Evolutionary conservation across 2,797 vertebrate genomes (phyloP), one percentile per base, ranked within the genome.

Genomic region (Pelobates cultripes): DNA sequence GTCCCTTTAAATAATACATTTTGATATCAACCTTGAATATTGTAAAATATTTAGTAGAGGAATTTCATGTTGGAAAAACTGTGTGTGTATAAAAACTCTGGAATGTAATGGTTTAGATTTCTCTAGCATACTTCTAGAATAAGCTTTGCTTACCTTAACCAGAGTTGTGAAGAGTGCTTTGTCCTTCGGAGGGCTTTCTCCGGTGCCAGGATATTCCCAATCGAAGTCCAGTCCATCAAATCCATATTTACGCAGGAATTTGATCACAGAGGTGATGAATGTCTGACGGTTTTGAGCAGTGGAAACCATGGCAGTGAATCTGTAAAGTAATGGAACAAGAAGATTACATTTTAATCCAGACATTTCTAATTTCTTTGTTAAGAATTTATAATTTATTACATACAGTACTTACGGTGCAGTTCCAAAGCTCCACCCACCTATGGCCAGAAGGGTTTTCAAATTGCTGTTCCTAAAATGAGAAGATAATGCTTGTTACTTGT

Each of bases 161-260:
- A 96, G 89, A 69, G 92, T 79, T 70, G 92, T 91, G 84, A 94
- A 96, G 79, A 84, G 91, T 79, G 88, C 79, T 73, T 95, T 93
- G 86, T 96, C 95, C 60, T 77, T 67, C 5, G 57, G 80, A 3
- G 92, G 94, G 63, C 93, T 96, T 84, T 93, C 94, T 85, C 93
- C 67, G 17, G 92, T 63, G 17, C 93, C 94, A 15, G 95, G 94
- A 75, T 95, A 94, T 85, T 96, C 89, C 93, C 95, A 97, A 86
- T 95, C 95, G 85, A 96, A 90, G 86, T 96, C 95, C 63, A 96
- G 89, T 64, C 94, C 95, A 70, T 96, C 94, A 82, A 96, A 96
- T 14, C 87, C 86, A 73, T 95, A 88, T 42, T 85, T 90, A 82
- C 95, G 93, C 86, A 96, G 88, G 87, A 96, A 91, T 44, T 40